phyloP scores from a whole-genome alignment of 2,797 vertebrate species.

The Sternotherus odoratus region DNA sequence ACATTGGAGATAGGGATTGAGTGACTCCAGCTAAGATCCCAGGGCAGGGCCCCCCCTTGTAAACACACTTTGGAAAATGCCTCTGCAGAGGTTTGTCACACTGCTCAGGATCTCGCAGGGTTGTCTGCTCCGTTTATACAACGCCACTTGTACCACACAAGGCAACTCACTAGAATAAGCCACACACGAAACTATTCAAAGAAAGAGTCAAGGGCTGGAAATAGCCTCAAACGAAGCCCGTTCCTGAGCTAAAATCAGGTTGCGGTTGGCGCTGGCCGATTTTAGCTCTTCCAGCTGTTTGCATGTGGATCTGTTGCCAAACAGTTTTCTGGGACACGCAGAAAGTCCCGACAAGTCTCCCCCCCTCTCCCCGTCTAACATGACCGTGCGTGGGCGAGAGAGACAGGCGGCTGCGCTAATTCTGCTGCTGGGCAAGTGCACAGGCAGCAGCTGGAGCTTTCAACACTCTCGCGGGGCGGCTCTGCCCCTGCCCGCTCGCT shows the following conservation, averaged over 20 bases:
- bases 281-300: slow-evolving; percentile 90
- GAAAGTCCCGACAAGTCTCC: slow-evolving; percentile 86
- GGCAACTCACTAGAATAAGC: neutral
- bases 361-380: slow-evolving; percentile 70
- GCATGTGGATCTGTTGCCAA: slow-evolving; percentile 82
- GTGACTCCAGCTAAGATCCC: neutral
- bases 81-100: neutral
- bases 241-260: slow-evolving; percentile 54
- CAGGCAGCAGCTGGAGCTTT: slow-evolving; percentile 78
- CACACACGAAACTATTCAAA: neutral
- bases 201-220: neutral
- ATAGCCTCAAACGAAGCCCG: slow-evolving; percentile 40
- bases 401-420: slow-evolving; percentile 82
- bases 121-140: neutral
- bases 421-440: slow-evolving; percentile 81
- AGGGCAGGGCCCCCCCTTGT: neutral
- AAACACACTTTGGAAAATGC: neutral
- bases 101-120: neutral
- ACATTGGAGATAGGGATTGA: neutral
- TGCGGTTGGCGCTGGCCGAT: slow-evolving; percentile 84
- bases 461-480: slow-evolving; percentile 48
- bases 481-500: neutral
- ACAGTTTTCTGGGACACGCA: slow-evolving; percentile 79
- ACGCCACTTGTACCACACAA: neutral
- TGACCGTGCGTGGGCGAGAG: slow-evolving; percentile 82